Base-by-base conservation (phyloP, 2,888 invertebrate species). In the Drosophila rubida region DNA sequence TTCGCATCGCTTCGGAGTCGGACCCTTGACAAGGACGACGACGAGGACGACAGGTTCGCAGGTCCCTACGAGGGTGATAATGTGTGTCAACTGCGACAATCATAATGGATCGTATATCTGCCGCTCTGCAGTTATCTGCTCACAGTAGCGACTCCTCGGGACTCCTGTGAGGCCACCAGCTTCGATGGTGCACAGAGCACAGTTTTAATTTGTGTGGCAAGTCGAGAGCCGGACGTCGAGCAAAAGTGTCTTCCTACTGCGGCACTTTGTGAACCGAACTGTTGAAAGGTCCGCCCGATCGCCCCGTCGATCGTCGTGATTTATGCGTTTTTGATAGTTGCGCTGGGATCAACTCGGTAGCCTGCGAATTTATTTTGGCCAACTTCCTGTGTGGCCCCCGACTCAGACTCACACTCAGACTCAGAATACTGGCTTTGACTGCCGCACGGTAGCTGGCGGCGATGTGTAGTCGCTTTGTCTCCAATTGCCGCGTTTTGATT, bases 81-180 rank as follows among this genome's bases (percentile, higher is more conserved):
- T 87, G 79, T 87, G 78, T 74, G 80, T 85, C 85, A 81, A 85
- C 87, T 85, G 87, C 84, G 88, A 87, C 88, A 83, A 82, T 86
- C 88, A 75, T 88, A 87, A 88, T 85, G 78, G 88, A 88, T 87
- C 78, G 86, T 54, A 7, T 25, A 5, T 60, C 67, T 68, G 65
- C 59, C 75, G 73, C 83, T 78, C 69, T 80, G 73, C n/a, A n/a
- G n/a, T n/a, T n/a, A n/a, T n/a, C n/a, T 65, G 42, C 75, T 63
- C 44, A 88, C 87, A 84, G 89, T 89, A 88, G 87, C 80, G 70
- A 51, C 59, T 58, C 49, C 7, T 25, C 4, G 4, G 32, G n/a
- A n/a, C 32, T 32, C n/a, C n/a, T 32, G 62, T 88, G 65, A 88
- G 76, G 89, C 89, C 89, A 89, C 89, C 89, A 86, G 80, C 87